These are phyloP conservation scores for Parasteatoda tepidariorum DNA, from an alignment of 1,140 invertebrate genomes.

Conservation along the genomic window DNA sequence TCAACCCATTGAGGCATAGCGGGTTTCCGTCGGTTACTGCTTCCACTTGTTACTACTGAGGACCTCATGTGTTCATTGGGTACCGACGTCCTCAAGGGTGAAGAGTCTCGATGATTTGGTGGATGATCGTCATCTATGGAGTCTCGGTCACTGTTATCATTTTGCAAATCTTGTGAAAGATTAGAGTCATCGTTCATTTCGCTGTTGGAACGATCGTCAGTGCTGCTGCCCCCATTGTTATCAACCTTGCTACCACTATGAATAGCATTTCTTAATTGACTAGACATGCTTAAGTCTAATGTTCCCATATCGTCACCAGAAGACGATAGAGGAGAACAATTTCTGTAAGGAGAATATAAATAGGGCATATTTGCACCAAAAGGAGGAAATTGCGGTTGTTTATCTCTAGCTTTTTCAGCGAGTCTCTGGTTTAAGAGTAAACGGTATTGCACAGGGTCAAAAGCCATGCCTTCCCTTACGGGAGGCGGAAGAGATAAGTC, in stretches of 20 bases:
- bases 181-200: constrained; percentile 58
- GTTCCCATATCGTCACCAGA: constrained; percentile 63
- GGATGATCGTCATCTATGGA: constrained; percentile 19
- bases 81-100: constrained; percentile 22
- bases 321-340: constrained; percentile 52
- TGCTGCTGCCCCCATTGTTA: constrained; percentile 44
- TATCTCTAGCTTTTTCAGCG: constrained; percentile 46
- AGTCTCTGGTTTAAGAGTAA: constrained; percentile 84
- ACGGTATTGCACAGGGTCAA: constrained; percentile 91
- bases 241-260: constrained; percentile 10
- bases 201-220: constrained; percentile 52
- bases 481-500: constrained; percentile 12
- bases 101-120: not conserved
- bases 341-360: constrained; percentile 43
- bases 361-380: constrained; percentile 29
- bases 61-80: not conserved
- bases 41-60: not conserved
- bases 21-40: constrained; percentile 81
- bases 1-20: constrained; percentile 97
- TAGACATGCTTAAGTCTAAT: constrained; percentile 82
- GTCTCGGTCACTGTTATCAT: constrained; percentile 43
- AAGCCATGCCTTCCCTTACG: constrained; percentile 68
- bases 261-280: constrained; percentile 50
- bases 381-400: constrained; percentile 20
- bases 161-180: constrained; percentile 31